Percentiles rank a stretch among this genome's conserved stretches.
Evolutionary conservation across 2,888 invertebrate genomes (phyloP).

Genomic region (Agriopis marginaria): DNA sequence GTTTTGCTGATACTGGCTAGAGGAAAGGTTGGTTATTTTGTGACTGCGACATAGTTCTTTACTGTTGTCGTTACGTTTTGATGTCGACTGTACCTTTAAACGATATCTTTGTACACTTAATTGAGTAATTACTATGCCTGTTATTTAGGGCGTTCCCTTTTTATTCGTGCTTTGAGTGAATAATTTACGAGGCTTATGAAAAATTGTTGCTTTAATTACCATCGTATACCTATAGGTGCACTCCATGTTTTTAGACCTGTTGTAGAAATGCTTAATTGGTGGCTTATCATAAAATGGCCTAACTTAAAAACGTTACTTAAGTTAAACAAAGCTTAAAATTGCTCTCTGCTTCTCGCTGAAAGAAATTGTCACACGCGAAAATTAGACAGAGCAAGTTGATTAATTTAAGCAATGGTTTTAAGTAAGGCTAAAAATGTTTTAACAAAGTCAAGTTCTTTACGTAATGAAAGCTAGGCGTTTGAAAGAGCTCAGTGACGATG

Average conservation of each 20-base stretch:
- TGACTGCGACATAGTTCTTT: slow-evolving; percentile 11
- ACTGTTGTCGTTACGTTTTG: background rate
- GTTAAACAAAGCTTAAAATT: too few relatives aligned
- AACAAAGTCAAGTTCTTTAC: too few relatives aligned
- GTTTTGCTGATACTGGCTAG: background rate
- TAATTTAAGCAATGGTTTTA: too few relatives aligned
- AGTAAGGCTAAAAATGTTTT: too few relatives aligned
- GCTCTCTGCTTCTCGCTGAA: too few relatives aligned
- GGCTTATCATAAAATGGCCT: too few relatives aligned
- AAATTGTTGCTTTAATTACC: slow-evolving; percentile 1
- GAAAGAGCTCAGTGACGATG: too few relatives aligned
- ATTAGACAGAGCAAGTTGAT: too few relatives aligned
- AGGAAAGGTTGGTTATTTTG: background rate
- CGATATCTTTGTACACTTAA: slow-evolving; percentile 35
- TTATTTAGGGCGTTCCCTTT: slow-evolving; percentile 38
- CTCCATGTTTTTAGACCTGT: background rate
- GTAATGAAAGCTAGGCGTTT: too few relatives aligned
- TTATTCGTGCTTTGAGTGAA: slow-evolving; percentile 26
- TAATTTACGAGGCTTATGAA: slow-evolving; percentile 21
- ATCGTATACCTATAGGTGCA: background rate
- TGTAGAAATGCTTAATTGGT: too few relatives aligned
- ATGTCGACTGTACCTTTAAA: slow-evolving; percentile 17
- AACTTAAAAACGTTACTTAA: too few relatives aligned
- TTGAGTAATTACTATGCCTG: slow-evolving; percentile 35
- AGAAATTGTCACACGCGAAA: too few relatives aligned